These are phyloP conservation scores for Ochropleura leucogaster DNA, from an alignment of 2,888 invertebrate species.

Conservation along the genomic window DNA sequence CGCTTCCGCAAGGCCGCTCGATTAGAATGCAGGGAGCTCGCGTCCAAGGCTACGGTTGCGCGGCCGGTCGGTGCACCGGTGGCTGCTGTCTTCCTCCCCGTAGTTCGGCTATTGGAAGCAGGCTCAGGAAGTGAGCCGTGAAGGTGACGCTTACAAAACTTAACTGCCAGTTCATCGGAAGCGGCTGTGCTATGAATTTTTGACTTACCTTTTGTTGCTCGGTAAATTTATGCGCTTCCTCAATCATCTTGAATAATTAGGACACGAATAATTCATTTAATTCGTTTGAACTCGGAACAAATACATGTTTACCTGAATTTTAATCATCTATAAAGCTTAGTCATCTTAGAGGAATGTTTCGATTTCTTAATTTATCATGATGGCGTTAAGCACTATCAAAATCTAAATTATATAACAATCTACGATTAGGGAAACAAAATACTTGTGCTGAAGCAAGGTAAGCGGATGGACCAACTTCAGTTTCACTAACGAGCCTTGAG, in stretches of 20 bases:
- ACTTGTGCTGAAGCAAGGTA: constrained; percentile 74
- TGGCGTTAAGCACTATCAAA: constrained; percentile 1
- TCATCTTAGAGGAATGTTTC: constrained; percentile 33
- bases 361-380: constrained; percentile 16
- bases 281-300: constrained; percentile 41
- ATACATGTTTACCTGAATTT: constrained; percentile 28
- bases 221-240: constrained; percentile 77
- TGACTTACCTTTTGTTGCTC: constrained; percentile 79
- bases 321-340: constrained; percentile 21
- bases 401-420: constrained; percentile 46
- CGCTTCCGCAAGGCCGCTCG: constrained; percentile 89
- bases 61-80: constrained; percentile 88
- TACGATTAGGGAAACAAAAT: constrained; percentile 70
- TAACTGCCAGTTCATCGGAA: constrained; percentile 84
- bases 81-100: constrained; percentile 84
- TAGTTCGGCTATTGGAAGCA: constrained; percentile 81
- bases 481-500: constrained; percentile 83
- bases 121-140: constrained; percentile 84
- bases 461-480: constrained; percentile 80
- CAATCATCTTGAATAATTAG: constrained; percentile 76
- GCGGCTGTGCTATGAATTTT: constrained; percentile 87
- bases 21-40: constrained; percentile 90
- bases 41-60: constrained; percentile 87
- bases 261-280: constrained; percentile 59
- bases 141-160: constrained; percentile 86